Conservation (phyloP, 2,113 vertebrate genomes). For the Syngnathus floridae region DNA sequence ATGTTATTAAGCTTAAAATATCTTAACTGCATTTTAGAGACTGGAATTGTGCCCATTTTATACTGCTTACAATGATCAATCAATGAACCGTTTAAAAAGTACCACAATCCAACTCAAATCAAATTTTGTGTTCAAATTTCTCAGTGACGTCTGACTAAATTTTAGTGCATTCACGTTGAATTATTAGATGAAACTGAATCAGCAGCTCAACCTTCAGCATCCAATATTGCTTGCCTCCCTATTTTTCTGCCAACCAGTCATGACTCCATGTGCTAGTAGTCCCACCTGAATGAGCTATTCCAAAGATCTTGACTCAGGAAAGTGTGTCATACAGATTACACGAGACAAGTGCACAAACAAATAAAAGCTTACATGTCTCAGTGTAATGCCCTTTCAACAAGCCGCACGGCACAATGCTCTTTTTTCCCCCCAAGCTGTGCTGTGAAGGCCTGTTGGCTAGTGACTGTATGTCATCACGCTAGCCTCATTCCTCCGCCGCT, state of each 20-base stretch:
- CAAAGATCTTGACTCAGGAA: conserved; percentile 33
- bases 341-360: conserved; percentile 68
- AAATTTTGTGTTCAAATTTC: background rate
- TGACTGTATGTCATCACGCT: conserved; percentile 45
- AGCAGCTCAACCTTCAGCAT: background rate
- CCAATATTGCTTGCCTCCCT: background rate
- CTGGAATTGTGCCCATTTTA: too few relatives aligned
- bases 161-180: too few relatives aligned
- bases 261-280: background rate
- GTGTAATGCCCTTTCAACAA: conserved; percentile 70
- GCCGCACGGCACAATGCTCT: conserved; percentile 61
- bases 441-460: conserved; percentile 58
- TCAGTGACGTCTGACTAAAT: too few relatives aligned
- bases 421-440: conserved; percentile 52
- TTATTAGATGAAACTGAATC: background rate
- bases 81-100: background rate
- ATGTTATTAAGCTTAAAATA: too few relatives aligned
- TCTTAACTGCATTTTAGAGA: too few relatives aligned
- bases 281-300: background rate
- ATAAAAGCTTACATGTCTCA: conserved; percentile 73
- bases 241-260: background rate
- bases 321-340: conserved; percentile 69
- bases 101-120: background rate
- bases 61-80: too few relatives aligned
- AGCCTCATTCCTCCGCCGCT: conserved; percentile 62